A percentile compares a stretch with the other conserved stretches of the same genome.
These are phyloP conservation scores for Artemia sinica DNA, from an alignment of 2,888 invertebrate species.

Conservation along the genomic window DNA sequence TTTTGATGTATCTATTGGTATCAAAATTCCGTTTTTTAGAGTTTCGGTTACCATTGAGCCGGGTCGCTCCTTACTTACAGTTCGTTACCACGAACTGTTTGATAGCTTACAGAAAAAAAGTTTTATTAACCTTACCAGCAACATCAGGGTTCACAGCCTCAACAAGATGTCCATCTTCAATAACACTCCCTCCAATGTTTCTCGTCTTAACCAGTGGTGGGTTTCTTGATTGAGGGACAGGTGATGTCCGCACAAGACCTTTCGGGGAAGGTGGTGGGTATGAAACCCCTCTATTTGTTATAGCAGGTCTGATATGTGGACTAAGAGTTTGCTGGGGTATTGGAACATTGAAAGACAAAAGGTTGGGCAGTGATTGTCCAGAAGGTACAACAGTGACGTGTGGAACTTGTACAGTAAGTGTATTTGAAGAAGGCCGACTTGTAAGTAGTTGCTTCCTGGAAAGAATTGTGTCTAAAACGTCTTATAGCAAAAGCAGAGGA, in stretches of 20 bases:
- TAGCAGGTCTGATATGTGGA: slow-evolving; percentile 33
- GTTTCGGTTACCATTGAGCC: no score
- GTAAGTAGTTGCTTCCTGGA: slow-evolving; percentile 22
- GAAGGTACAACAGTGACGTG: slow-evolving; percentile 31
- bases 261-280: slow-evolving; percentile 63
- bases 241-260: slow-evolving; percentile 33
- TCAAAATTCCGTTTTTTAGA: no score
- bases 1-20: no score
- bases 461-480: neutral
- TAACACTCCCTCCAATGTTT: slow-evolving; percentile 24
- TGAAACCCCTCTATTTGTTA: slow-evolving; percentile 44
- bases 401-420: slow-evolving; percentile 47
- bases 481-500: neutral
- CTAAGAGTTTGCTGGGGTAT: slow-evolving; percentile 32
- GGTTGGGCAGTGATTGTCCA: slow-evolving; percentile 63
- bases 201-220: slow-evolving; percentile 65
- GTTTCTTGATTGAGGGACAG: slow-evolving; percentile 33
- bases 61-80: no score
- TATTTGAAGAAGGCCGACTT: slow-evolving; percentile 45
- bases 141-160: slow-evolving; percentile 19
- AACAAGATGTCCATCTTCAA: slow-evolving; percentile 7
- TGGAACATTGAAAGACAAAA: slow-evolving; percentile 42
- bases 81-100: no score
- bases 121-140: neutral
- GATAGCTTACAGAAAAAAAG: no score